A percentile compares a stretch with the other conserved stretches of the same genome.
Conservation (phyloP, 2,888 invertebrate genomes). For the Orgyia antiqua region DNA sequence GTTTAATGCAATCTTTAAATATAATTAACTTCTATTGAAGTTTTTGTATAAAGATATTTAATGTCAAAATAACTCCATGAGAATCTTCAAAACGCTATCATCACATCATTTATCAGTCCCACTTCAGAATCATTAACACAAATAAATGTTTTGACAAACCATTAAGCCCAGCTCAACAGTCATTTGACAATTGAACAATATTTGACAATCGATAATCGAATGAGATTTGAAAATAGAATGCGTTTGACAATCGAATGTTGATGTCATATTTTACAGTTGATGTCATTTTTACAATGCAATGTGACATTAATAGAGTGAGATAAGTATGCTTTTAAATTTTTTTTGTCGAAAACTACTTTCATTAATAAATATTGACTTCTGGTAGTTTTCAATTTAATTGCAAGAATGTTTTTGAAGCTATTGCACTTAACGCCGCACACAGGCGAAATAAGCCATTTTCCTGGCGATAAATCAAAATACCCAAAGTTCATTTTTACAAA, state of each 20-base stretch:
- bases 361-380: too few relatives aligned
- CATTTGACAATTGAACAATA: conserved; percentile 30
- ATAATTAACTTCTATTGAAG: too few relatives aligned
- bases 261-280: conserved; percentile 56
- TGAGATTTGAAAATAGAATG: conserved; percentile 37
- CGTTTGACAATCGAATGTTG: conserved; percentile 41
- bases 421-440: too few relatives aligned
- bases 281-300: conserved; percentile 53
- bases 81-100: conserved; percentile 42
- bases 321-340: too few relatives aligned
- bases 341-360: too few relatives aligned
- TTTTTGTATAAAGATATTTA: too few relatives aligned
- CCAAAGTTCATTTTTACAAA: too few relatives aligned
- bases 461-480: too few relatives aligned
- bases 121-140: conserved; percentile 56
- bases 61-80: conserved; percentile 36
- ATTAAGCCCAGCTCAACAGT: conserved; percentile 44
- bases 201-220: conserved; percentile 45
- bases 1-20: too few relatives aligned
- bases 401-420: too few relatives aligned
- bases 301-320: conserved; percentile 38
- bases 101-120: conserved; percentile 62
- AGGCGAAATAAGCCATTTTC: too few relatives aligned
- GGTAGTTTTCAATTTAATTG: too few relatives aligned
- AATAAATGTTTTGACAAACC: conserved; percentile 73